Percentiles rank a stretch among this genome's conserved stretches.
phyloP scores from a whole-genome alignment of 2,888 invertebrate genomes.

The Protonemura montana region DNA sequence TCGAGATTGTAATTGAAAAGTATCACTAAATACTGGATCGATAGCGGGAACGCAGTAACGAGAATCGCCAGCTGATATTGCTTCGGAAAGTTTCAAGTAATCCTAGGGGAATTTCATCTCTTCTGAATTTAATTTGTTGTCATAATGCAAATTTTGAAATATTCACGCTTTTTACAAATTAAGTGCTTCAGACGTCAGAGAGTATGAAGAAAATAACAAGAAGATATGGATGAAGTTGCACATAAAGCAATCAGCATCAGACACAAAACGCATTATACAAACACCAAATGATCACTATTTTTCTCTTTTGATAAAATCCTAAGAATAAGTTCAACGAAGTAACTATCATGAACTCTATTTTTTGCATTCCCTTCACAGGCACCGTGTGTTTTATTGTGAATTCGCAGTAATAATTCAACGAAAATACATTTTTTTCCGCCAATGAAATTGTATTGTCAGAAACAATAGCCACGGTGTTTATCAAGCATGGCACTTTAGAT shows the following conservation, averaged over 20 bases:
- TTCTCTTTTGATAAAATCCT: background rate
- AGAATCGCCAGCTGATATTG: background rate
- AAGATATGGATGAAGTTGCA: too few relatives aligned
- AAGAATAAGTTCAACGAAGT: background rate
- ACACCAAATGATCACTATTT: background rate
- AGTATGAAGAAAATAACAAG: too few relatives aligned
- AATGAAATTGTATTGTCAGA: background rate
- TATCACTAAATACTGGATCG: conserved; percentile 7
- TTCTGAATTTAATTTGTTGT: too few relatives aligned
- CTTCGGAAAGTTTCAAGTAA: background rate
- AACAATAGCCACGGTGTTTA: background rate
- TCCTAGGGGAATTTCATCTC: background rate
- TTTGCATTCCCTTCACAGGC: background rate
- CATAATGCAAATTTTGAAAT: too few relatives aligned
- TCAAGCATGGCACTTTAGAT: background rate
- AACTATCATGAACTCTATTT: background rate
- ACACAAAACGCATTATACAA: background rate
- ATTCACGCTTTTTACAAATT: background rate
- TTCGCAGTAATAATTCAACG: background rate
- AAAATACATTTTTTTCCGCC: background rate
- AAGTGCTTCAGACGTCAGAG: too few relatives aligned
- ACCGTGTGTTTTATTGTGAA: background rate
- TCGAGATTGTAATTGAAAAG: background rate
- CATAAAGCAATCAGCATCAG: too few relatives aligned
- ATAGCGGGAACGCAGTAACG: background rate